Evolutionary conservation across 2,797 vertebrate species (phyloP).

Genomic region (Enteromius mattozi): DNA sequence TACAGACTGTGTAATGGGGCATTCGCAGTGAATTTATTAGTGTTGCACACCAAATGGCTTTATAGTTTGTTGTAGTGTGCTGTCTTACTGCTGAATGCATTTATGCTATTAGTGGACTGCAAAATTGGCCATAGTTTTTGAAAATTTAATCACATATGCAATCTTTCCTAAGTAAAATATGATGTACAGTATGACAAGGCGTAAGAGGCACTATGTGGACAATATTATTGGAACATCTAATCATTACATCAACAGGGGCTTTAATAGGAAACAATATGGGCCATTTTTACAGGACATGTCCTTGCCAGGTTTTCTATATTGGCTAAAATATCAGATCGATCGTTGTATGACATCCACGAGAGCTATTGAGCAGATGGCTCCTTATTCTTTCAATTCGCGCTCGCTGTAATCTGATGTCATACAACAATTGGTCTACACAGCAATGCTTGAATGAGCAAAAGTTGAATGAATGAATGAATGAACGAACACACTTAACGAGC

Average conservation of each 20-base stretch:
- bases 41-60: background rate
- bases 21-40: background rate
- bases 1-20: conserved; percentile 11
- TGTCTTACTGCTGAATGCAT: background rate
- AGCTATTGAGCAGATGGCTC: no score
- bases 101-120: background rate
- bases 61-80: background rate
- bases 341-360: no score
- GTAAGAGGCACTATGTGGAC: background rate
- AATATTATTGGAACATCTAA: background rate
- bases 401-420: no score
- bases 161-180: background rate
- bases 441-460: no score
- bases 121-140: background rate
- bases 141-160: background rate
- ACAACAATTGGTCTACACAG: no score
- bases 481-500: background rate
- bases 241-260: background rate
- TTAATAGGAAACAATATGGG: background rate
- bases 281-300: background rate
- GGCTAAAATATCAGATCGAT: background rate
- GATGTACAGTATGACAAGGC: background rate
- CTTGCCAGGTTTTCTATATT: background rate
- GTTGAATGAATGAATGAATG: background rate
- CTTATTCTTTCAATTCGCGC: no score